These are phyloP conservation scores for Macrobrachium rosenbergii DNA, from an alignment of 1,140 invertebrate species.

Conservation along the genomic window DNA sequence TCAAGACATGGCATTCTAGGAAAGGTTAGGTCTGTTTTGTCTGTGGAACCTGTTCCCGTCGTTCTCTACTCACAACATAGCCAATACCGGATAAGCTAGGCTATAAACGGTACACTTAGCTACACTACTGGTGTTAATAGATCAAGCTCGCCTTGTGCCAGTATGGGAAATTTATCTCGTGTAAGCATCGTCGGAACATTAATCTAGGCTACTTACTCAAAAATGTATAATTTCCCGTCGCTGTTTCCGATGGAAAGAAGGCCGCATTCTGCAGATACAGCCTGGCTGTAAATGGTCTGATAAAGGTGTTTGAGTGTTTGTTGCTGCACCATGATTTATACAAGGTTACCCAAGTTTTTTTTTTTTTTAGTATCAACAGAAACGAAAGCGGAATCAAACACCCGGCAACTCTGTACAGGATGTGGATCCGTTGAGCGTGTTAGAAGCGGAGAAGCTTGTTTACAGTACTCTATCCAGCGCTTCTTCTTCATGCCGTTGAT, in stretches of 20 bases:
- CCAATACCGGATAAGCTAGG: no score
- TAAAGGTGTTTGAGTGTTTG: constrained; percentile 37
- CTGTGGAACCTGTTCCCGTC: no score
- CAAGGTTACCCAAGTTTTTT: no score
- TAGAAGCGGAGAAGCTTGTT: no score
- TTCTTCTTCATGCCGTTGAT: no score
- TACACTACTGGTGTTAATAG: no score
- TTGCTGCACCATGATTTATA: neutral
- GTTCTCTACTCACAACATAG: no score
- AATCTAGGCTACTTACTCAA: constrained; percentile 38
- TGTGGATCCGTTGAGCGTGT: neutral
- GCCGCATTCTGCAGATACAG: constrained; percentile 35
- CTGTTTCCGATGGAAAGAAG: constrained; percentile 55
- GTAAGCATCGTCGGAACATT: neutral
- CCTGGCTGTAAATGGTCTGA: constrained; percentile 53
- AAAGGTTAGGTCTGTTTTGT: no score
- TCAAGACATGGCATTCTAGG: no score
- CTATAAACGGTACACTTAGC: no score
- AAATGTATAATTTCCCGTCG: constrained; percentile 56
- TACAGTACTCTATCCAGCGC: no score
- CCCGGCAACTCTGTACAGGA: neutral
- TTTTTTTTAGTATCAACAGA: neutral
- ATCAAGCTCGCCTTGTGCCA: neutral
- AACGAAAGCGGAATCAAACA: neutral
- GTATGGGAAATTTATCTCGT: neutral